Evolutionary conservation across 2,888 invertebrate genomes (phyloP).

Genomic region (Cyaniris semiargus): DNA sequence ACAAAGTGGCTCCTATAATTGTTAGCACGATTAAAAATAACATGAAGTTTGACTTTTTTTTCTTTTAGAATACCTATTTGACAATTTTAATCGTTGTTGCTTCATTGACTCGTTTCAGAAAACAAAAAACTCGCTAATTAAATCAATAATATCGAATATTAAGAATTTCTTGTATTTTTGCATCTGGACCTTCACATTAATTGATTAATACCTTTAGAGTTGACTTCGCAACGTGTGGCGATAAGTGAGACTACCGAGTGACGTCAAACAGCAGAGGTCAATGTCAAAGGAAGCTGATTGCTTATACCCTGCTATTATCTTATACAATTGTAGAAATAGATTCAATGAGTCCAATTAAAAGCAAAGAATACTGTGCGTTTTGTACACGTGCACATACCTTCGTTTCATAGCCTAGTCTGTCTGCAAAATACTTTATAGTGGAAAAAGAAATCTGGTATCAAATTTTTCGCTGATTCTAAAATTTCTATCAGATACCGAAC

Average conservation of each 20-base stretch:
- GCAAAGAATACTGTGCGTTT: neutral
- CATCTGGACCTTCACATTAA: neutral
- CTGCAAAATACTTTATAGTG: neutral
- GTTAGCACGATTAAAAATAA: neutral
- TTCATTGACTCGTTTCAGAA: too few species aligned
- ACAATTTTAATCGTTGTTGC: too few species aligned
- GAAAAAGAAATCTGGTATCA: too few species aligned
- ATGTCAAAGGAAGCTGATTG: neutral
- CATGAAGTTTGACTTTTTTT: too few species aligned
- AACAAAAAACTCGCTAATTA: too few species aligned
- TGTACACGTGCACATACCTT: neutral
- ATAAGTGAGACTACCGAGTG: neutral
- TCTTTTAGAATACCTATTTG: too few species aligned
- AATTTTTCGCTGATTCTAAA: too few species aligned
- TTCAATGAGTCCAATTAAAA: neutral
- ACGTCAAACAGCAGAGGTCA: slow-evolving; percentile 4
- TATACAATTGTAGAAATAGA: neutral
- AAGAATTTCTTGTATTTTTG: too few species aligned
- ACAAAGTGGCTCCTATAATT: neutral
- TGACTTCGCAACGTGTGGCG: neutral
- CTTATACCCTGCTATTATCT: neutral
- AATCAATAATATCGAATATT: too few species aligned
- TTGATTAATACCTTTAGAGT: neutral
- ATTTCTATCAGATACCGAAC: too few species aligned
- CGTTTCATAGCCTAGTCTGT: neutral